Base-by-base conservation (phyloP, 2,797 vertebrate species). In the Morelia viridis region DNA sequence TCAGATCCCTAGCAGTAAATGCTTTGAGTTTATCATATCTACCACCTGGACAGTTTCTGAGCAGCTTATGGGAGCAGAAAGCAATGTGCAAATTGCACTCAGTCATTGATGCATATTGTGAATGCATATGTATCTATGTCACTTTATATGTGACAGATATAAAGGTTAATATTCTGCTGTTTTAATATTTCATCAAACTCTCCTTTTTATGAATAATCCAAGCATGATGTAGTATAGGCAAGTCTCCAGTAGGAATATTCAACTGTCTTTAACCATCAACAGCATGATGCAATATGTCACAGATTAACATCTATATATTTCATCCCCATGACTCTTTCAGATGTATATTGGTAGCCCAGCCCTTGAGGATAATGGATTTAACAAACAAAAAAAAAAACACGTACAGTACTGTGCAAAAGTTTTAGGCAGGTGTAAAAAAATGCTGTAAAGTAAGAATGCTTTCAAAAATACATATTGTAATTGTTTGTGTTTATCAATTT, bases 141-240 rank as follows among this genome's bases (percentile, higher is more conserved):
- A 92, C 90, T 91, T n/a, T 84, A 2, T 83, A 68, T 61, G 11
- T 93, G 65, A 86, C 62, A 61, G 84, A 6, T 62, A n/a, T 61
- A 92, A 92, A 76, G 57, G 60, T 91, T 87, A 53, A 2, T 80
- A 91, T 93, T 94, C n/a, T 85, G 12, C 5, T 53, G 64, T 92
- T 26, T 80, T 90, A 93, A 58, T 88, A 87, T 71, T 92, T 90
- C 85, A 41, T 76, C 80, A 84, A 15, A 80, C 5, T 93, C 8
- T 41, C 92, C 56, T 28, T 90, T 88, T 87, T 35, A 94, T 7
- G 88, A 94, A 62, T n/a, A 91, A n/a, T 68, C 41, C 15, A 89
- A 35, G 61, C 12, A 46, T 76, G 93, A 92, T 24, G 35, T 53
- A 93, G 60, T 68, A 94, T 88, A 89, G 93, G 76, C 31, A 19